Evolutionary conservation across 2,888 invertebrate genomes (phyloP), one percentile per base, ranked within the genome.

Genomic region (Brachyptera risi): DNA sequence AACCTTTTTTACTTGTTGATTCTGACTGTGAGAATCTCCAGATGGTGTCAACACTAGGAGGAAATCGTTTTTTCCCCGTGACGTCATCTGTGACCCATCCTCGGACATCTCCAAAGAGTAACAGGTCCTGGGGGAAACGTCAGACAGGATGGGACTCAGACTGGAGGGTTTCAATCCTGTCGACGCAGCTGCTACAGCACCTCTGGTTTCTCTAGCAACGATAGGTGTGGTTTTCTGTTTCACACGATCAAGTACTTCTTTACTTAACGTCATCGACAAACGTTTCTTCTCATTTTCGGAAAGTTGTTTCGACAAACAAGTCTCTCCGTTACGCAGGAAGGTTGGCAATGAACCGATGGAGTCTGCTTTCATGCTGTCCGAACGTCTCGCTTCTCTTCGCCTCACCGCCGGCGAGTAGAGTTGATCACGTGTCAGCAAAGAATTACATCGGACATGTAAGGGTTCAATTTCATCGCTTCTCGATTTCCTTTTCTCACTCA

Each of bases 201-300:
- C 84, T 64, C 83, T 76, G 0, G 85, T 82, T 73, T 86, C 86
- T 38, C 72, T 35, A 11, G 31, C 59, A 24, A 56, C 60, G 13
- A 51, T 1, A 9, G 63, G 49, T 4, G 54, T 9, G 5, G 58
- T 56, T 2, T 42, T 56, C 2, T 42, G 35, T 40, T 76, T 79
- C 13, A 86, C 80, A 70, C 84, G 83, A 67, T 84, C 83, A 65
- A 88, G 75, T 24, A 88, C 80, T 74, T 91, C 89, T 70, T 84
- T 84, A 67, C 90, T 86, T 3, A 91, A 75, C 1, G 83, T 84
- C 74, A 86, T 82, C 0, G 89, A 90, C 57, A 90, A 77, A 67
- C 83, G 80, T 69, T 83, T 83, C 69, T 90, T 91, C 68, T 90
- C 89, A 31, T 78, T 79, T 76, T 90, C 90, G 42, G 83, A 82